phyloP scores from a whole-genome alignment of 2,113 vertebrate species.

The Rana temporaria region DNA sequence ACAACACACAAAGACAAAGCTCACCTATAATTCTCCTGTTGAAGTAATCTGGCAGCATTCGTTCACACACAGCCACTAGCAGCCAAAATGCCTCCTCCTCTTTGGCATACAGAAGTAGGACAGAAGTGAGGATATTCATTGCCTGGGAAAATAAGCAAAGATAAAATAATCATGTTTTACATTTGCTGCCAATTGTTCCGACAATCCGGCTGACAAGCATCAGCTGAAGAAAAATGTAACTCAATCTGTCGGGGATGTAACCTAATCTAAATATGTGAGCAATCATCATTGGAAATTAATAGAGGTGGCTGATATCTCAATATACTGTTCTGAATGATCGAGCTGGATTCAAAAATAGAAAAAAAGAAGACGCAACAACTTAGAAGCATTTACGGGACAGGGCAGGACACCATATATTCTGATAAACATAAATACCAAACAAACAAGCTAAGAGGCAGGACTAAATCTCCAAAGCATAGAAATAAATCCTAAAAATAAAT shows the following conservation, averaged over 20 bases:
- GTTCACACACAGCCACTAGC: slow-evolving; percentile 93
- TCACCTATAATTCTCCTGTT: slow-evolving; percentile 95
- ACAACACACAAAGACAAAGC: background rate
- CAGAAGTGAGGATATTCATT: slow-evolving; percentile 98
- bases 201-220: background rate
- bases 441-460: too few species aligned
- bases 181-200: background rate
- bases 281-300: background rate
- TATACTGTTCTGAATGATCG: too few species aligned
- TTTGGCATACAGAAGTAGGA: slow-evolving; percentile 94
- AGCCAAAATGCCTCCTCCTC: slow-evolving; percentile 99
- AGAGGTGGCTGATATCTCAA: too few species aligned
- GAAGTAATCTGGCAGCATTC: slow-evolving; percentile 97
- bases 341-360: too few species aligned
- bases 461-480: too few species aligned
- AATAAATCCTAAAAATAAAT: too few species aligned
- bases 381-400: too few species aligned
- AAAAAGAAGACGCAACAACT: too few species aligned
- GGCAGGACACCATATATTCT: too few species aligned
- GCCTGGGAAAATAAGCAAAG: slow-evolving; percentile 73
- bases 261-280: background rate
- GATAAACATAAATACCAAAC: too few species aligned
- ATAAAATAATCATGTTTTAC: background rate
- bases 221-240: background rate
- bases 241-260: background rate